Evolutionary conservation across 2,797 vertebrate genomes (phyloP).

Genomic region (Alauda arvensis): DNA sequence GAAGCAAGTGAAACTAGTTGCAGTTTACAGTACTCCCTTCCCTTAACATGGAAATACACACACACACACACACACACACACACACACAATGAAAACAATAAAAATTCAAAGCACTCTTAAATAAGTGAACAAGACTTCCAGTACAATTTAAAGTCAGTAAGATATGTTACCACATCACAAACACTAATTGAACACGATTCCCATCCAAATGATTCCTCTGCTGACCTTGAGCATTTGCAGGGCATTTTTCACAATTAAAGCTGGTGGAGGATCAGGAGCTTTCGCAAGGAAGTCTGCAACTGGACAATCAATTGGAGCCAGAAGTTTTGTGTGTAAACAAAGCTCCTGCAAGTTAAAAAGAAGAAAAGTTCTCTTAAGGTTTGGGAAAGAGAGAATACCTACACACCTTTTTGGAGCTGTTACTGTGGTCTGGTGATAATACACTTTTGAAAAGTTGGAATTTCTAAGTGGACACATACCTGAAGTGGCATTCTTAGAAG

Average conservation of each 20-base stretch:
- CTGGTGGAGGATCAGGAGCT: conserved; percentile 90
- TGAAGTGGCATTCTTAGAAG: conserved; percentile 92
- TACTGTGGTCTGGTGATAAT: neutral
- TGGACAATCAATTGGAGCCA: conserved; percentile 83
- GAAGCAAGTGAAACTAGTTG: neutral
- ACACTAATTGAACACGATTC: neutral
- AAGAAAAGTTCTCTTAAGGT: no score
- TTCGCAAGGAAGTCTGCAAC: conserved; percentile 90
- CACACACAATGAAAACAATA: neutral
- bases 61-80: neutral
- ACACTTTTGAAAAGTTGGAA: neutral
- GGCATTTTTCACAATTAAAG: conserved; percentile 84
- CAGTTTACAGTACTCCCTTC: neutral
- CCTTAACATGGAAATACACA: neutral
- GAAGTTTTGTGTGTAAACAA: conserved; percentile 92
- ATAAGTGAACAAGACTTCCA: neutral
- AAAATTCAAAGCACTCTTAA: neutral
- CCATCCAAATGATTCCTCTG: neutral
- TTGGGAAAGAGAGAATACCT: no score
- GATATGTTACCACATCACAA: neutral
- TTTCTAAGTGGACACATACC: conserved; percentile 67
- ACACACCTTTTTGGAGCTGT: no score
- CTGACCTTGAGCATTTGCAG: conserved; percentile 93
- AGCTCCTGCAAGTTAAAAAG: conserved; percentile 80
- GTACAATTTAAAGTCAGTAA: neutral